Evolutionary conservation across 2,113 vertebrate species (phyloP).

Genomic region (Lophochroa leadbeateri): DNA sequence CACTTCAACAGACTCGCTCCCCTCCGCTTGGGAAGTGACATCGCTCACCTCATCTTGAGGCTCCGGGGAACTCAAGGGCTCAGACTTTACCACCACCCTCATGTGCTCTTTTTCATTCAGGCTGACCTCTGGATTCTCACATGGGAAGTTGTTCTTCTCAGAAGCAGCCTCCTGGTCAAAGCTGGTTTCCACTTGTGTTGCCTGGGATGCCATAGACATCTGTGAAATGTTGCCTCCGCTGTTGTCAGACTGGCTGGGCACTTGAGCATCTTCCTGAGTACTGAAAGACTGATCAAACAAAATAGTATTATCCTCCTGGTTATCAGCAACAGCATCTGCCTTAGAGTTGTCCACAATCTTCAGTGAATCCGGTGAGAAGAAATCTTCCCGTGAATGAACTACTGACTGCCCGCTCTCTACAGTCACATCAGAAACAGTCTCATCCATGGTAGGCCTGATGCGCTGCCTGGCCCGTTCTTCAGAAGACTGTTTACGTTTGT

Average conservation of each 20-base stretch:
- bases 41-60: constrained; percentile 91
- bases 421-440: constrained; percentile 67
- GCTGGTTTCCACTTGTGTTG: constrained; percentile 72
- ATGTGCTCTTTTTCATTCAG: constrained; percentile 83
- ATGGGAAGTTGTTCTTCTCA: constrained; percentile 77
- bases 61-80: constrained; percentile 92
- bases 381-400: constrained; percentile 75
- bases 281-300: constrained; percentile 77
- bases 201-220: constrained; percentile 76
- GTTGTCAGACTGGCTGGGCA: constrained; percentile 94
- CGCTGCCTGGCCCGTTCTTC: constrained; percentile 89
- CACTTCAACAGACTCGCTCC: constrained; percentile 89
- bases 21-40: constrained; percentile 90
- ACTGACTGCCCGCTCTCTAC: constrained; percentile 62
- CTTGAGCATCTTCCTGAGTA: constrained; percentile 91
- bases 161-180: constrained; percentile 75
- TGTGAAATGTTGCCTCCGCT: constrained; percentile 75
- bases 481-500: constrained; percentile 89
- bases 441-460: constrained; percentile 77
- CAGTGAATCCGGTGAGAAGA: constrained; percentile 88
- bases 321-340: constrained; percentile 66
- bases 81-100: constrained; percentile 91
- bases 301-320: constrained; percentile 71
- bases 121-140: constrained; percentile 74
- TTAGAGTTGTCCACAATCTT: constrained; percentile 89